Conservation (phyloP, 2,888 invertebrate genomes). For the Diaperis boleti region DNA sequence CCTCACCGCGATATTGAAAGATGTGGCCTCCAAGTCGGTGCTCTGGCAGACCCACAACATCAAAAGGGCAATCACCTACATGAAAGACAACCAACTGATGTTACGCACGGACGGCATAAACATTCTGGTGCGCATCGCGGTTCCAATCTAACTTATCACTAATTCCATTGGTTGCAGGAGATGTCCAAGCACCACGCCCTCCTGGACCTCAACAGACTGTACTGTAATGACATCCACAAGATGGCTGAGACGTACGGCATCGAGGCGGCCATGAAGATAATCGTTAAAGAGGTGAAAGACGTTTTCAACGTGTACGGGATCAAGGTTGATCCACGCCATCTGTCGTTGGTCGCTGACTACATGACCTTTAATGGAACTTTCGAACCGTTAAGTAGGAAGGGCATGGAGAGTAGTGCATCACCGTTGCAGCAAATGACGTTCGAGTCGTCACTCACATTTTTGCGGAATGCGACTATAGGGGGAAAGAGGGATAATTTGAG, state of each 20-base stretch:
- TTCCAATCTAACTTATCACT: no score
- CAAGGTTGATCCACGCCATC: conserved; percentile 92
- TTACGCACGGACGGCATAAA: conserved; percentile 97
- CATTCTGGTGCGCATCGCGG: conserved; percentile 75
- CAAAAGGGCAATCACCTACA: conserved; percentile 85
- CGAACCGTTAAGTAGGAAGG: conserved; percentile 89
- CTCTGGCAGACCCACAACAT: conserved; percentile 86
- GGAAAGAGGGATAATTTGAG: conserved; percentile 81
- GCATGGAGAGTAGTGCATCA: conserved; percentile 92
- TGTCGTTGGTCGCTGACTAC: conserved; percentile 94
- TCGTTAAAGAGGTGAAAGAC: conserved; percentile 93
- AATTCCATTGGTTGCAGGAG: conserved; percentile 69
- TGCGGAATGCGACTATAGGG: conserved; percentile 80
- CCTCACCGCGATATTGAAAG: conserved; percentile 79
- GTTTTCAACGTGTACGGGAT: conserved; percentile 99
- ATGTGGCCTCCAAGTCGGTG: conserved; percentile 78
- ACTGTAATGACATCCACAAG: conserved; percentile 94
- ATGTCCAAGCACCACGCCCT: conserved; percentile 86
- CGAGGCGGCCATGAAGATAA: conserved; percentile 92
- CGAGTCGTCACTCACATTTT: conserved; percentile 90
- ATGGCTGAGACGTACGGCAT: conserved; percentile 94
- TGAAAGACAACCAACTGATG: conserved; percentile 72
- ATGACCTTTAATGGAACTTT: conserved; percentile 96
- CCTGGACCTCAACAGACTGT: conserved; percentile 84
- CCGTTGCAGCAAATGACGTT: conserved; percentile 99